phyloP scores from a whole-genome alignment of 1,140 invertebrate genomes.

The Hycleus phaleratus region DNA sequence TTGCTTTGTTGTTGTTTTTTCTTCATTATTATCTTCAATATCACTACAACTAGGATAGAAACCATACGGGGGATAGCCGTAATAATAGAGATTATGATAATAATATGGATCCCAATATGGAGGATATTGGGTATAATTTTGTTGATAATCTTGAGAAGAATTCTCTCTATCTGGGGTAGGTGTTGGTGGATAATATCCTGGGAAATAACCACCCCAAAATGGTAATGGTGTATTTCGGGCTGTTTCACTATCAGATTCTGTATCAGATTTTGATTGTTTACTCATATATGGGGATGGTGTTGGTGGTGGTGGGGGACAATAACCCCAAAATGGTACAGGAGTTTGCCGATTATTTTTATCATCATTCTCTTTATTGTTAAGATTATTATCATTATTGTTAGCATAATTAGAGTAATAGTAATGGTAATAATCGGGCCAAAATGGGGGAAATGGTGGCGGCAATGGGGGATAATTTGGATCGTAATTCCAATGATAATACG shows the following conservation, averaged over 20 bases:
- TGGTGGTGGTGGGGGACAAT: constrained; percentile 11
- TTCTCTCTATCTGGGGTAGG: neutral
- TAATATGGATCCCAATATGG: constrained; percentile 36
- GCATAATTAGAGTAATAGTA: constrained; percentile 11
- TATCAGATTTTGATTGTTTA: constrained; percentile 8
- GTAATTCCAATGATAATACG: constrained; percentile 31
- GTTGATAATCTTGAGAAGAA: constrained; percentile 7
- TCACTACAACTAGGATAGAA: constrained; percentile 30
- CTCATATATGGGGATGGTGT: constrained; percentile 8
- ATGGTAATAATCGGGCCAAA: constrained; percentile 18
- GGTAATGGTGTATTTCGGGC: constrained; percentile 27
- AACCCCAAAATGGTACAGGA: constrained; percentile 26
- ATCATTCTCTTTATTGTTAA: neutral
- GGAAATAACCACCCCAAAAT: constrained; percentile 25
- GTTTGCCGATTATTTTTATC: constrained; percentile 4
- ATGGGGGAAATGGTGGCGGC: constrained; percentile 20
- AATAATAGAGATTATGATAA: constrained; percentile 34
- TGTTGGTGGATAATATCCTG: constrained; percentile 7
- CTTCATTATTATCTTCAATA: constrained; percentile 37
- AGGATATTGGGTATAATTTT: constrained; percentile 14
- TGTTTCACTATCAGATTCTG: constrained; percentile 11
- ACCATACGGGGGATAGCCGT: constrained; percentile 27
- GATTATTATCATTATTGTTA: constrained; percentile 1
- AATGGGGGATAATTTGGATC: constrained; percentile 35
- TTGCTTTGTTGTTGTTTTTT: constrained; percentile 19